Conservation (phyloP, 2,113 vertebrate genomes). For the Trichomycterus rosablanca region DNA sequence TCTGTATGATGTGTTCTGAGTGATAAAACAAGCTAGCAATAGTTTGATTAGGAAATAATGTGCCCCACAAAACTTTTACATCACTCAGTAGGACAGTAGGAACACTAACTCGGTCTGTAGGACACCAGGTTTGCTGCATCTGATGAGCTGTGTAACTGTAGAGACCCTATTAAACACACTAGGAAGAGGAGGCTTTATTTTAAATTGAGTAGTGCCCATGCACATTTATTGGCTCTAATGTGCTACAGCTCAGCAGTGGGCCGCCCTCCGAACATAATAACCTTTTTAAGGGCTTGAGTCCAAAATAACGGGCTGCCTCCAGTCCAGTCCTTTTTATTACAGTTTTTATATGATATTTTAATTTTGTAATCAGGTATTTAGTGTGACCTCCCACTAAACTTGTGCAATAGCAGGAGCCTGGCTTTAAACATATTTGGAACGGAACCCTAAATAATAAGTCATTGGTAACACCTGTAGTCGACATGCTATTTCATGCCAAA, state of each 20-base stretch:
- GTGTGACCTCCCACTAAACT: too few species aligned
- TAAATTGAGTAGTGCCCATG: constrained; percentile 81
- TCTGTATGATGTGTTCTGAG: too few species aligned
- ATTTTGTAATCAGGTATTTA: too few species aligned
- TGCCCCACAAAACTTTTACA: too few species aligned
- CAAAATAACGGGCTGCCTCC: constrained; percentile 14
- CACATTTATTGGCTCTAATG: constrained; percentile 83
- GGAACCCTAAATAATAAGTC: too few species aligned
- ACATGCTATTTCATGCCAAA: too few species aligned
- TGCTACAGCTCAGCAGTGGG: constrained; percentile 59
- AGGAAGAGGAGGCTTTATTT: constrained; percentile 73
- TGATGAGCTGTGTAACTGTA: constrained; percentile 68
- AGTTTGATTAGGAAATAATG: too few species aligned
- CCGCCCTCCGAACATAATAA: constrained; percentile 66
- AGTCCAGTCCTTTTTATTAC: neutral
- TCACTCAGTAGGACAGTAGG: too few species aligned
- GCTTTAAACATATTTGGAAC: too few species aligned
- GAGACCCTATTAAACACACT: constrained; percentile 73
- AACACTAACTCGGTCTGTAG: constrained; percentile 51
- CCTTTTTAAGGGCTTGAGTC: constrained; percentile 66
- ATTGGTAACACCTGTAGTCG: too few species aligned
- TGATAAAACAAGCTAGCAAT: too few species aligned
- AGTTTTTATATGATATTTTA: neutral
- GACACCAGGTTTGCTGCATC: constrained; percentile 61
- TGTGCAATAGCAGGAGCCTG: too few species aligned